phyloP scores from a whole-genome alignment of 2,888 invertebrate species.

The Dione juno region DNA sequence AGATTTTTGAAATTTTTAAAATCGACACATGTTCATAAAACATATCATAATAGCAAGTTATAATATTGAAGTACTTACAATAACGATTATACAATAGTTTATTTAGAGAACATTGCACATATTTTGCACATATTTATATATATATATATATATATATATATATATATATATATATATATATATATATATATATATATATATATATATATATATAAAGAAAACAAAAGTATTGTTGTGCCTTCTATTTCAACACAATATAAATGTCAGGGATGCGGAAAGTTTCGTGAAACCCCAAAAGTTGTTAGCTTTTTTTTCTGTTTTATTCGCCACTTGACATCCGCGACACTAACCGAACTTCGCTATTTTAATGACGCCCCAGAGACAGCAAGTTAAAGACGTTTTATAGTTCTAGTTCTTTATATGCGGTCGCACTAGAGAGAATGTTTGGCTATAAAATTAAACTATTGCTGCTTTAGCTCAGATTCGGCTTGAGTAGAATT shows the following conservation, averaged over 20 bases:
- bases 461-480: neutral
- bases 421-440: constrained; percentile 20
- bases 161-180: neutral
- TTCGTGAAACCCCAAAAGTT: constrained; percentile 29
- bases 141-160: neutral
- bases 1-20: neutral
- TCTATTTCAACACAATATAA: constrained; percentile 21
- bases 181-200: constrained; percentile 3
- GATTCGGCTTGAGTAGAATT: neutral
- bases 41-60: too few relatives aligned
- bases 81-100: too few relatives aligned
- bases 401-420: constrained; percentile 38
- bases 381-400: constrained; percentile 37
- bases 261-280: constrained; percentile 18
- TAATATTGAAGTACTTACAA: too few relatives aligned
- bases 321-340: constrained; percentile 37
- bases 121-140: constrained; percentile 10
- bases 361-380: constrained; percentile 38
- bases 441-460: constrained; percentile 11
- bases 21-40: too few relatives aligned
- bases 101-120: neutral
- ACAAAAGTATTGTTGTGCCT: neutral
- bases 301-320: constrained; percentile 37
- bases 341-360: constrained; percentile 37
- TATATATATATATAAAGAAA: constrained; percentile 10